phyloP scores from a whole-genome alignment of 2,797 vertebrate species.

The Kryptopterus vitreolus region DNA sequence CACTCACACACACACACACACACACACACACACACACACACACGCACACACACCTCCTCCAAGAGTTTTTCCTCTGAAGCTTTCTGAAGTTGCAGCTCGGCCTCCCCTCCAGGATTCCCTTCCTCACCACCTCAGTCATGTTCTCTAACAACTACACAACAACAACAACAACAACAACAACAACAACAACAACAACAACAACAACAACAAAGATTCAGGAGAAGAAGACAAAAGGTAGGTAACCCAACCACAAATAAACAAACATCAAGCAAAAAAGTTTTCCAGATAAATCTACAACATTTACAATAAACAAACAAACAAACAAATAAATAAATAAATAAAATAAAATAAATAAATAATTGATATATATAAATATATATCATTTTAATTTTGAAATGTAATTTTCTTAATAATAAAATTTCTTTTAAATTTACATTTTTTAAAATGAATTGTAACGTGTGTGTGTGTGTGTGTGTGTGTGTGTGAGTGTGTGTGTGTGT shows the following conservation, averaged over 20 bases:
- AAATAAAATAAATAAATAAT: no score
- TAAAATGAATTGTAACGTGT: not conserved
- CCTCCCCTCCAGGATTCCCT: slow-evolving; percentile 94
- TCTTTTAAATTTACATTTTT: no score
- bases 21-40: slow-evolving; percentile 3
- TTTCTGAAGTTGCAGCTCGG: slow-evolving; percentile 87
- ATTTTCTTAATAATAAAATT: no score
- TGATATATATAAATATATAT: no score
- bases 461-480: not conserved
- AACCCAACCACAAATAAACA: not conserved
- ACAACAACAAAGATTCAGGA: slow-evolving; percentile 16
- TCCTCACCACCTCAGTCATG: slow-evolving; percentile 95
- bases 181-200: not conserved
- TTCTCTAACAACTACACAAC: slow-evolving; percentile 87
- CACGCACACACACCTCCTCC: slow-evolving; percentile 81
- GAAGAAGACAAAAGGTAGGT: not conserved
- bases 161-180: not conserved
- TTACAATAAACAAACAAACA: no score
- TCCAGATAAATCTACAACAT: not conserved
- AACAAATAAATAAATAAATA: no score
- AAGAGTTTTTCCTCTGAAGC: slow-evolving; percentile 89
- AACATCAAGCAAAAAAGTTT: not conserved
- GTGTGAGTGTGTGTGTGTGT: not conserved
- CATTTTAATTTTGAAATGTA: no score
- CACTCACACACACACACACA: not conserved